phyloP scores from a whole-genome alignment of 37 sponge, comb jelly and placozoan genomes.

The Mnemiopsis leidyi region DNA sequence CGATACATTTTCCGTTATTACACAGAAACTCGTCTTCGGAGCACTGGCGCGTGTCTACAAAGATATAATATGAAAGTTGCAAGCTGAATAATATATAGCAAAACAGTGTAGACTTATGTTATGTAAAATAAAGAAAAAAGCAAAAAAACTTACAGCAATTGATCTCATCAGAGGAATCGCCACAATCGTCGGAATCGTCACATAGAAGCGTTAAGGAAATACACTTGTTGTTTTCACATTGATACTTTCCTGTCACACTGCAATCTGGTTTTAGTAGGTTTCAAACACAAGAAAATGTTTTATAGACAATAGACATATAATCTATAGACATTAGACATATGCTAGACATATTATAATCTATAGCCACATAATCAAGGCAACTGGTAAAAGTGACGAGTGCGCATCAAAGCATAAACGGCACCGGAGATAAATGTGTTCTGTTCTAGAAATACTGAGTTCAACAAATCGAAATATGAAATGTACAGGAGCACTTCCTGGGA shows the following conservation, averaged over 20 bases:
- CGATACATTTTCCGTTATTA: constrained; percentile 23
- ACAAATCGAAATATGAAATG: too few species aligned
- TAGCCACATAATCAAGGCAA: too few species aligned
- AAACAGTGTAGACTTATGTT: not conserved
- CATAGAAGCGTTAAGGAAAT: not conserved
- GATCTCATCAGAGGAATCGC: not conserved
- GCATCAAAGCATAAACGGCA: too few species aligned
- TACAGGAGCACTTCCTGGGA: too few species aligned
- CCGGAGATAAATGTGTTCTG: too few species aligned
- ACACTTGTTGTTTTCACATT: not conserved
- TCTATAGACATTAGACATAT: too few species aligned
- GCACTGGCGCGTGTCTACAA: not conserved
- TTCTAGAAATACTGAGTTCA: too few species aligned
- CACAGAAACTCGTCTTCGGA: not conserved
- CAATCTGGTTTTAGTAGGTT: not conserved
- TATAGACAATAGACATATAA: too few species aligned
- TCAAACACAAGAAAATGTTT: not conserved
- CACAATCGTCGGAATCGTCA: constrained; percentile 16
- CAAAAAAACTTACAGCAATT: not conserved
- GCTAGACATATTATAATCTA: too few species aligned
- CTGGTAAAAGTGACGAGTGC: too few species aligned
- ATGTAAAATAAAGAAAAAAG: not conserved
- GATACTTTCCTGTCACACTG: not conserved
- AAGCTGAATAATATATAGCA: not conserved
- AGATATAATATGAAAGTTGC: not conserved